Percentiles rank a stretch among this genome's conserved stretches.
Evolutionary conservation across 2,797 vertebrate species (phyloP).

Genomic region (Phrynocephalus forsythii): DNA sequence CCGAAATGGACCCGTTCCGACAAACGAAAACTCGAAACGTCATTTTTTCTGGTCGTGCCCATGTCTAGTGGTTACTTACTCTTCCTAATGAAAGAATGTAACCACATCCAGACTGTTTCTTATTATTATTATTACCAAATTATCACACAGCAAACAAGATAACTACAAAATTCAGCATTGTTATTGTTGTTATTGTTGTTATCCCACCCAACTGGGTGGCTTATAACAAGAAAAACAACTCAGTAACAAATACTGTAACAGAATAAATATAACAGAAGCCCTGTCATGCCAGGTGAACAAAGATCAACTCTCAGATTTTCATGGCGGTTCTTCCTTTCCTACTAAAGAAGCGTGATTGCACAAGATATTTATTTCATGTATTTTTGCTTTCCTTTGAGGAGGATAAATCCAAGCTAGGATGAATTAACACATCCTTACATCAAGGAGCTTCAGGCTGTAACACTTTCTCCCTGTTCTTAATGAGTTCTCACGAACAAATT

Average conservation of each 20-base stretch:
- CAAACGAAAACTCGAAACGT: too few relatives aligned
- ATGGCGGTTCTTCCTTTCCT: conserved; percentile 13
- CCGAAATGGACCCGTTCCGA: too few relatives aligned
- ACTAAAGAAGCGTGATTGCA: conserved; percentile 2
- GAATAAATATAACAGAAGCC: too few relatives aligned
- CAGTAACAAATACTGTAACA: too few relatives aligned
- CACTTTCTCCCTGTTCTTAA: conserved; percentile 43
- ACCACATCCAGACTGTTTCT: neutral
- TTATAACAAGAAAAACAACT: too few relatives aligned
- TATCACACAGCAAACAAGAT: too few relatives aligned
- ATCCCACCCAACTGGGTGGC: too few relatives aligned
- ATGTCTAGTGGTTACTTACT: neutral
- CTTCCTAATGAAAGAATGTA: neutral
- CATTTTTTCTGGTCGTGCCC: too few relatives aligned
- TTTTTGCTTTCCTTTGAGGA: conserved; percentile 52
- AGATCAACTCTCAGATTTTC: neutral
- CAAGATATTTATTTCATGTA: conserved; percentile 55
- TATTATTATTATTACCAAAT: too few relatives aligned
- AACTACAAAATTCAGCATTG: too few relatives aligned
- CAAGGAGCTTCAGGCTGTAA: conserved; percentile 39
- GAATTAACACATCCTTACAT: conserved; percentile 57
- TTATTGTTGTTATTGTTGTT: too few relatives aligned
- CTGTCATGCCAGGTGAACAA: too few relatives aligned
- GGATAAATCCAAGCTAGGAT: conserved; percentile 48
- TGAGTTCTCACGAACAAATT: conserved; percentile 33